Evolutionary conservation across 2,797 vertebrate species (phyloP).

Genomic region (Phrynocephalus forsythii): DNA sequence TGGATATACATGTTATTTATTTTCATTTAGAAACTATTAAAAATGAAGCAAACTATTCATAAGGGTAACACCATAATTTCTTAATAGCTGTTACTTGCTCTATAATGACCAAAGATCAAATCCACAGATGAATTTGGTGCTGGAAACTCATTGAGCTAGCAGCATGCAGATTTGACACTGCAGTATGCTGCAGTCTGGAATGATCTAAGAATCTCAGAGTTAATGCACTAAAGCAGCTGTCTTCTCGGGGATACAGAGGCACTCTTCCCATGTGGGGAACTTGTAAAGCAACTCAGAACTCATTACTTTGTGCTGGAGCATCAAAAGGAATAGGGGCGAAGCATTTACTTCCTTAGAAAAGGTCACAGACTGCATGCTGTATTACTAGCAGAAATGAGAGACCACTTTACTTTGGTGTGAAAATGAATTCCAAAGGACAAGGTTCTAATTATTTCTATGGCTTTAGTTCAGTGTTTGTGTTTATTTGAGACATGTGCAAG

Average conservation of each 20-base stretch:
- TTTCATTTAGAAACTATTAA: neutral
- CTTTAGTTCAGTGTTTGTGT: constrained; percentile 17
- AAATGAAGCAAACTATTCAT: constrained; percentile 12
- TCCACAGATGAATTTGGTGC: neutral
- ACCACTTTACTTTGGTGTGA: constrained; percentile 44
- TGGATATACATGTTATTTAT: neutral
- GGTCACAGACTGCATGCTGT: constrained; percentile 1
- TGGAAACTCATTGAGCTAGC: constrained; percentile 3
- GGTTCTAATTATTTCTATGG: constrained; percentile 31
- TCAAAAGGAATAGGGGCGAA: constrained; percentile 22
- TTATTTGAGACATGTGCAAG: constrained; percentile 23
- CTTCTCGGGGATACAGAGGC: constrained; percentile 16
- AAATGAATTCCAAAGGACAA: constrained; percentile 46
- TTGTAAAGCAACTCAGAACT: constrained; percentile 39
- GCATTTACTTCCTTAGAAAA: constrained; percentile 23
- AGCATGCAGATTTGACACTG: neutral
- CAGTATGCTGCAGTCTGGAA: neutral
- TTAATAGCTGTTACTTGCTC: neutral
- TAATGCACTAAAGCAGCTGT: constrained; percentile 2
- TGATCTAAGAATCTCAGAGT: constrained; percentile 30
- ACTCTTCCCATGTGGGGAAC: constrained; percentile 15
- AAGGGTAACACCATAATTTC: constrained; percentile 17
- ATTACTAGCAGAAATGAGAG: constrained; percentile 44
- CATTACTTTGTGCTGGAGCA: constrained; percentile 26
- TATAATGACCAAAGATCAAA: neutral